phyloP scores from a whole-genome alignment of 2,888 invertebrate genomes.

The Cremastobaeus sp. region DNA sequence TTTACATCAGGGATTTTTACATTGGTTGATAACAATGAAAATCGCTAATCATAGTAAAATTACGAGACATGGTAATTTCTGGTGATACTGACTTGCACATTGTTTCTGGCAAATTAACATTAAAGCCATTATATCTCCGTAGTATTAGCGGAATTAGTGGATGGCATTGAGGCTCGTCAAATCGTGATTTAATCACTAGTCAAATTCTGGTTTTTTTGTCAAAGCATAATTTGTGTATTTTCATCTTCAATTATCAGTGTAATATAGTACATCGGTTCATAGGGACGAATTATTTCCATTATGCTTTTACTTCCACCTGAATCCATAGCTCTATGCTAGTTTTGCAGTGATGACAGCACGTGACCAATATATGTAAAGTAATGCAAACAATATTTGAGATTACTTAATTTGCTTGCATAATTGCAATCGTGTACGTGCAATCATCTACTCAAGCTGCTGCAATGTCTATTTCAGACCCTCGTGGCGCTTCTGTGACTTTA shows the following conservation, averaged over 20 bases:
- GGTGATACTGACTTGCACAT: too few species aligned
- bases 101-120: too few species aligned
- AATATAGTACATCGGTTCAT: not conserved
- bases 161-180: slow-evolving; percentile 34
- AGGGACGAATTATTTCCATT: slow-evolving; percentile 13
- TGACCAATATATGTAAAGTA: slow-evolving; percentile 37
- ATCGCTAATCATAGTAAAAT: not conserved
- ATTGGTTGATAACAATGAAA: not conserved
- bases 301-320: slow-evolving; percentile 36
- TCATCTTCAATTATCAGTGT: too few species aligned
- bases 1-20: slow-evolving; percentile 18
- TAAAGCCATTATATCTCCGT: slow-evolving; percentile 45
- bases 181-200: slow-evolving; percentile 22
- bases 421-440: slow-evolving; percentile 41
- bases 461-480: slow-evolving; percentile 26
- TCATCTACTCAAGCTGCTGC: slow-evolving; percentile 50
- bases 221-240: slow-evolving; percentile 32
- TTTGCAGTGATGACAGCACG: slow-evolving; percentile 54
- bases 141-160: slow-evolving; percentile 39
- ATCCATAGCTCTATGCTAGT: slow-evolving; percentile 35
- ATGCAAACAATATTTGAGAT: slow-evolving; percentile 40
- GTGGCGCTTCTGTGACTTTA: slow-evolving; percentile 9
- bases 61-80: too few species aligned
- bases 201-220: slow-evolving; percentile 12
- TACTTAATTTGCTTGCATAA: slow-evolving; percentile 30